phyloP scores from a whole-genome alignment of 2,888 invertebrate genomes.

The Hofmannophila pseudospretella region DNA sequence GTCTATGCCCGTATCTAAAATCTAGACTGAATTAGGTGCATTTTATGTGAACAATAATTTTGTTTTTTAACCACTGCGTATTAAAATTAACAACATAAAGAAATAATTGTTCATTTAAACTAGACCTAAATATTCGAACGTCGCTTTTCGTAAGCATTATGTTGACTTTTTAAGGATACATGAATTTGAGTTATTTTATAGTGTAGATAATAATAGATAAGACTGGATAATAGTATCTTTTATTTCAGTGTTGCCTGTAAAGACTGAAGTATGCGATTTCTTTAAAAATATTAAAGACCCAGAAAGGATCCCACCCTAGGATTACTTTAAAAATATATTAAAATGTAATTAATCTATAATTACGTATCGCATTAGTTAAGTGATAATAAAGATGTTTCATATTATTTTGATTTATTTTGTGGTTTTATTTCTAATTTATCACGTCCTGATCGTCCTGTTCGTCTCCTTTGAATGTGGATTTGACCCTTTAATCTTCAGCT shows the following conservation, averaged over 20 bases:
- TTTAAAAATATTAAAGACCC: constrained; percentile 27
- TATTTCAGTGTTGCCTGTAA: constrained; percentile 58
- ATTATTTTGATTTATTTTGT: constrained; percentile 19
- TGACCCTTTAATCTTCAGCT: no score
- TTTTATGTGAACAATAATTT: no score
- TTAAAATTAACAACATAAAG: neutral
- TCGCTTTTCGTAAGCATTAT: no score
- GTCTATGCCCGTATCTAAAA: neutral
- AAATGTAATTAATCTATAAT: constrained; percentile 41
- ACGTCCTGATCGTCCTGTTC: no score
- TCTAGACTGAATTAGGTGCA: no score
- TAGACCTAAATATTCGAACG: no score
- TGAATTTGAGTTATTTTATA: constrained; percentile 3
- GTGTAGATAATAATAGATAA: constrained; percentile 15
- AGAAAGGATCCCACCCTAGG: constrained; percentile 63
- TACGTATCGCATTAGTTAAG: constrained; percentile 38
- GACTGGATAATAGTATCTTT: constrained; percentile 14
- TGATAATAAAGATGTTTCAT: constrained; percentile 59
- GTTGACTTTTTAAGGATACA: neutral
- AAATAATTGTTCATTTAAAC: neutral
- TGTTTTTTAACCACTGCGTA: no score
- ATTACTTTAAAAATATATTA: constrained; percentile 38
- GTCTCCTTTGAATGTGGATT: no score
- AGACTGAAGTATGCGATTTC: constrained; percentile 44
- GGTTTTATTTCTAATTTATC: constrained; percentile 23